phyloP scores from a whole-genome alignment of 1,140 invertebrate species.

The Anastatus disparis region DNA sequence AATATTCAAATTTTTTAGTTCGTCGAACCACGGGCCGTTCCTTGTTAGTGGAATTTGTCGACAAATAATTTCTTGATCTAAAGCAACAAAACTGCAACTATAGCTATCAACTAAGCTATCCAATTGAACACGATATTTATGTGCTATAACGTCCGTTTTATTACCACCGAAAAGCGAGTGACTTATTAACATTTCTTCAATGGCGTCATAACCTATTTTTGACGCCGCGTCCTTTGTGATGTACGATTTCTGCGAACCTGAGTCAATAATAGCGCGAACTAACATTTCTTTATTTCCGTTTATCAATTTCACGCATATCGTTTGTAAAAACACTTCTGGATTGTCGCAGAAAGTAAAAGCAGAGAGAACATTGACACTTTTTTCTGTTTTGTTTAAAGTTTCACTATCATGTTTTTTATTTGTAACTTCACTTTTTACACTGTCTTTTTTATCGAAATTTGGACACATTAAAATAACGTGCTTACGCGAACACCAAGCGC shows the following conservation, averaged over 20 bases:
- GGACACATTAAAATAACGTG: slow-evolving; percentile 28
- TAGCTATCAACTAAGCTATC: slow-evolving; percentile 32
- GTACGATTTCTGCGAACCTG: slow-evolving; percentile 34
- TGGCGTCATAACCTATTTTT: no score
- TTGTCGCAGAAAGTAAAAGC: slow-evolving; percentile 16
- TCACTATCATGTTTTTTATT: not conserved
- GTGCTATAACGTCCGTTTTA: not conserved
- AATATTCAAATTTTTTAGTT: slow-evolving; percentile 38
- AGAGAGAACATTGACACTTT: no score
- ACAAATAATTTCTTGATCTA: slow-evolving; percentile 40
- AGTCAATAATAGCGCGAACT: slow-evolving; percentile 38
- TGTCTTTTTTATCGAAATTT: not conserved
- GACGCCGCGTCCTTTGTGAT: no score
- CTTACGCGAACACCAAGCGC: slow-evolving; percentile 4
- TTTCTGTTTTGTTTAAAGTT: not conserved
- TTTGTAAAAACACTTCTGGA: slow-evolving; percentile 36
- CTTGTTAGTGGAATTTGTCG: slow-evolving; percentile 33
- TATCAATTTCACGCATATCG: slow-evolving; percentile 14
- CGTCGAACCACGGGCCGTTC: slow-evolving; percentile 20
- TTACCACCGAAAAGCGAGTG: slow-evolving; percentile 33
- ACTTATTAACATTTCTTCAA: no score
- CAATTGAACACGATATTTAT: slow-evolving; percentile 12
- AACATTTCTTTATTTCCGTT: not conserved
- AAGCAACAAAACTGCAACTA: slow-evolving; percentile 37
- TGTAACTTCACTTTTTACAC: not conserved